Evolutionary conservation across 2,888 invertebrate species (phyloP).

Genomic region (Tigriopus californicus): DNA sequence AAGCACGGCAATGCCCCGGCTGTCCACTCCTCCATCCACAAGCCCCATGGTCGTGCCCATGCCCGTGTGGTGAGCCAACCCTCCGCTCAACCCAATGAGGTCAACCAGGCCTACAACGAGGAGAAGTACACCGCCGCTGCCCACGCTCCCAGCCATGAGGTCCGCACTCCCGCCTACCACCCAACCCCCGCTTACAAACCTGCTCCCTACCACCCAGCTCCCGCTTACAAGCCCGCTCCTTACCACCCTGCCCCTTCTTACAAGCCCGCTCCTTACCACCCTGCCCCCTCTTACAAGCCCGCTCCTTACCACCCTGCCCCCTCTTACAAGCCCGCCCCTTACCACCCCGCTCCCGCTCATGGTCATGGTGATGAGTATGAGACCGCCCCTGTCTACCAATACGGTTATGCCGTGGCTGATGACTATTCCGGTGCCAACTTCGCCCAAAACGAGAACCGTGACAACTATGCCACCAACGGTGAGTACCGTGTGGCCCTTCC

Average conservation of each 20-base stretch:
- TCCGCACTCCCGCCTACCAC: neutral
- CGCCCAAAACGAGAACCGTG: neutral
- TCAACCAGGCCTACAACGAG: conserved; percentile 6
- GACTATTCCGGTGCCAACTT: conserved; percentile 1
- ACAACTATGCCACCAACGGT: conserved; percentile 1
- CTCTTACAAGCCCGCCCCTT: neutral
- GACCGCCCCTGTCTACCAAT: neutral
- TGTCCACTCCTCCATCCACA: neutral
- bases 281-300: neutral
- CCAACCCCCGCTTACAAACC: neutral
- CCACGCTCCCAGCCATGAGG: conserved; percentile 1
- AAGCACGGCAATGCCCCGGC: conserved; percentile 6
- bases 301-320: neutral
- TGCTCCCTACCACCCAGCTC: neutral
- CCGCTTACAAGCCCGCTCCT: neutral
- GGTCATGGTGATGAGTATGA: neutral
- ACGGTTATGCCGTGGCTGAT: conserved; percentile 2
- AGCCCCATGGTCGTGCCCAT: neutral
- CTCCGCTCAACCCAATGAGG: neutral
- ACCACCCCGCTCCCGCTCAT: neutral
- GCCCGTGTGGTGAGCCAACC: conserved; percentile 1
- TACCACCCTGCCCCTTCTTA: neutral
- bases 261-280: neutral
- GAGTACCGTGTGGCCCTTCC: conserved; percentile 8
- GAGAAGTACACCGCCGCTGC: conserved; percentile 3